phyloP scores from a whole-genome alignment of 2,888 invertebrate species.

The Coenonympha arcania region DNA sequence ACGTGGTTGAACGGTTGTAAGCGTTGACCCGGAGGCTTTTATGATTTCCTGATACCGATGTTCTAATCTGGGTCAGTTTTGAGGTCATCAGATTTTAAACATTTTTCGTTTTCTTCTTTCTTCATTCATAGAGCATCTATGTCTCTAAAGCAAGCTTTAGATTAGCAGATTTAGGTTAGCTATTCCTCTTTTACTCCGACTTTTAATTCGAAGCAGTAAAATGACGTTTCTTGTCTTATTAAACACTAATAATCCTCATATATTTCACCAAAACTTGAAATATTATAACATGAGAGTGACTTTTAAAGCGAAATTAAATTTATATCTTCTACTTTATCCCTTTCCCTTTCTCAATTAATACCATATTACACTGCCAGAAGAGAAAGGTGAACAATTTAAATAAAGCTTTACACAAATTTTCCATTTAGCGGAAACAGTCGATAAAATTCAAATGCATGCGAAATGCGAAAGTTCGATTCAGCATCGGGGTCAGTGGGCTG shows the following conservation, averaged over 20 bases:
- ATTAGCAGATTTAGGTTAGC: no score
- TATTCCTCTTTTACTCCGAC: no score
- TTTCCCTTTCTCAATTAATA: conserved; percentile 2
- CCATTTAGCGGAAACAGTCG: conserved; percentile 12
- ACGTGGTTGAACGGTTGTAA: conserved; percentile 32
- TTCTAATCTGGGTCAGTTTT: conserved; percentile 18
- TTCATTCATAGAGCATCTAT: no score
- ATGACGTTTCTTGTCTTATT: no score
- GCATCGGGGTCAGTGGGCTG: conserved; percentile 22
- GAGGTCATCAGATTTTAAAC: conserved; percentile 6
- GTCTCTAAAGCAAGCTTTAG: no score
- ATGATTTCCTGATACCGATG: conserved; percentile 45
- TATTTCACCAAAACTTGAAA: no score
- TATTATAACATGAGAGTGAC: not conserved
- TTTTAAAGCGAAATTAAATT: not conserved
- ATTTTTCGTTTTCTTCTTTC: no score
- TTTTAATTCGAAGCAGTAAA: no score
- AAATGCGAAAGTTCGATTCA: conserved; percentile 21
- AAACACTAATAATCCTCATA: no score
- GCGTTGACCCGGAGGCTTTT: conserved; percentile 47
- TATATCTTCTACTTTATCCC: no score
- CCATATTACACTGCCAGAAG: not conserved
- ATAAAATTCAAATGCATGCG: conserved; percentile 13
- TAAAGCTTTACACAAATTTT: conserved; percentile 11
- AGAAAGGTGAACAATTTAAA: conserved; percentile 12